Evolutionary conservation across 2,888 invertebrate genomes (phyloP).

Genomic region (Antheraea assamensis): DNA sequence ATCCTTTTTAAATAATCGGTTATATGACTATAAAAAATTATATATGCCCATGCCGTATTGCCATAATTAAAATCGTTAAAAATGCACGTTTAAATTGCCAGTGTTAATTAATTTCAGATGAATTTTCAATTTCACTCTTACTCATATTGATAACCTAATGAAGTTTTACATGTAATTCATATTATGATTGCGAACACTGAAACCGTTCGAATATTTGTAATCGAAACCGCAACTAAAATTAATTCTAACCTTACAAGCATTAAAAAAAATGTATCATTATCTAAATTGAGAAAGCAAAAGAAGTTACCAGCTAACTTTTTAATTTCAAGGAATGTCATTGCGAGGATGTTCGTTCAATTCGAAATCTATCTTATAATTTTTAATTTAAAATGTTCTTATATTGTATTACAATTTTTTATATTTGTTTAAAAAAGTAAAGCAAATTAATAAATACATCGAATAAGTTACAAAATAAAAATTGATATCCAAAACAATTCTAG

Average conservation of each 20-base stretch:
- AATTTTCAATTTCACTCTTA: neutral
- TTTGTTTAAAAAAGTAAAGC: too few relatives aligned
- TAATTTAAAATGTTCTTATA: too few relatives aligned
- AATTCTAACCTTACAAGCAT: neutral
- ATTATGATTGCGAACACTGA: neutral
- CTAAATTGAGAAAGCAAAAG: neutral
- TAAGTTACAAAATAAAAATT: too few relatives aligned
- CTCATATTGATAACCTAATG: neutral
- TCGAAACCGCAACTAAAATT: neutral
- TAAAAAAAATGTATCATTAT: neutral
- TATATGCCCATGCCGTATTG: neutral
- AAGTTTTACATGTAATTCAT: neutral
- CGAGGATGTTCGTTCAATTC: too few relatives aligned
- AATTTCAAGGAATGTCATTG: too few relatives aligned
- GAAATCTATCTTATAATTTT: too few relatives aligned
- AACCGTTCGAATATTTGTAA: neutral
- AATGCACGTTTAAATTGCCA: neutral
- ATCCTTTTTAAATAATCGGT: neutral
- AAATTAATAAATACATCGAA: too few relatives aligned
- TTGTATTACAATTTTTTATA: too few relatives aligned
- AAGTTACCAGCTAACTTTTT: neutral
- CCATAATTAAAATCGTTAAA: neutral
- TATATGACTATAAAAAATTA: neutral
- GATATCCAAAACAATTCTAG: too few relatives aligned
- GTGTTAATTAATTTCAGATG: neutral